A percentile compares a stretch with the other conserved stretches of the same genome.
Evolutionary conservation across 2,797 vertebrate genomes (phyloP).

Genomic region (Cygnus olor): DNA sequence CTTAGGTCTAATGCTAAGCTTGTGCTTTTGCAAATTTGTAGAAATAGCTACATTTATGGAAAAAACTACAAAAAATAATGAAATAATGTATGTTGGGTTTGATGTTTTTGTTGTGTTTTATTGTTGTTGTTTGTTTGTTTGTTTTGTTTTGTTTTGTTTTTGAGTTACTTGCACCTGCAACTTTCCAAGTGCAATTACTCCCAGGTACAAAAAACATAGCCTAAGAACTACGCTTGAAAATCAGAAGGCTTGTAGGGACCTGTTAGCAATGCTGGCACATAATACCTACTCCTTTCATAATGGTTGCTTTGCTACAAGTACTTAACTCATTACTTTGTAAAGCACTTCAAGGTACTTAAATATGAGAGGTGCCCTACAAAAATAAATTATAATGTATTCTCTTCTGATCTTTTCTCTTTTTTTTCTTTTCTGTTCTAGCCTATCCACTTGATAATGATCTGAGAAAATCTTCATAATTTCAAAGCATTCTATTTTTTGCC

Average conservation of each 20-base stretch:
- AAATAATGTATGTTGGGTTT: neutral
- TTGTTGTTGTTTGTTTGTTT: too few relatives aligned
- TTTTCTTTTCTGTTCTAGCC: neutral
- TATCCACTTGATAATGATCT: neutral
- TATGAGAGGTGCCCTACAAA: neutral
- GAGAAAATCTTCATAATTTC: neutral
- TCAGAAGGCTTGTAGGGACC: neutral
- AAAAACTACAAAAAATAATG: neutral
- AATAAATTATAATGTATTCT: neutral
- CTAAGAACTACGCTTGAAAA: neutral
- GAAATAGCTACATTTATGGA: neutral
- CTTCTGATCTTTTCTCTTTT: slow-evolving; percentile 20
- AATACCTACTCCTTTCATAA: neutral
- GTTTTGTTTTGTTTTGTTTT: neutral
- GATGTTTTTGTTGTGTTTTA: too few relatives aligned
- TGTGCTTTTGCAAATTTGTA: neutral
- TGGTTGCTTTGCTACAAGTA: neutral
- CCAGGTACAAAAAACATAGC: neutral
- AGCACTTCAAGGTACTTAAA: slow-evolving; percentile 6
- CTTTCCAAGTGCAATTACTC: neutral
- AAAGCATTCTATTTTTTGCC: neutral
- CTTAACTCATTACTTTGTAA: slow-evolving; percentile 18
- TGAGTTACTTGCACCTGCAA: neutral
- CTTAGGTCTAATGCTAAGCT: neutral
- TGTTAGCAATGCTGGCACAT: neutral